Evolutionary conservation across 2,113 vertebrate species (phyloP).

Genomic region (Apaloderma vittatum): DNA sequence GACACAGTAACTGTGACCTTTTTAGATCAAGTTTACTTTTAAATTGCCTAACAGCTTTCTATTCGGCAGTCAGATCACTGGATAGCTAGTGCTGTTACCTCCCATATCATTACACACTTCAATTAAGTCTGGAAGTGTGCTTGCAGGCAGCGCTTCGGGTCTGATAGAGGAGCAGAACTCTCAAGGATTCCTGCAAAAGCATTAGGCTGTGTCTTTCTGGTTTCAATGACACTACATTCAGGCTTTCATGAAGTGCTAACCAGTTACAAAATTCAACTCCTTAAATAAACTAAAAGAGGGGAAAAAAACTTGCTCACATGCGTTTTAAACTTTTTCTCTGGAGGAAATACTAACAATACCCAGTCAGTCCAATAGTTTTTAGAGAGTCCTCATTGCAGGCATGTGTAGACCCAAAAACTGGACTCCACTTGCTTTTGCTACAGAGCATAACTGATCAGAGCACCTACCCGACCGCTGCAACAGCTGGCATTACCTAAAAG

Average conservation of each 20-base stretch:
- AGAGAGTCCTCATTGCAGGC: neutral
- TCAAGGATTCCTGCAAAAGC: neutral
- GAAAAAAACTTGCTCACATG: neutral
- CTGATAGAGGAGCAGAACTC: neutral
- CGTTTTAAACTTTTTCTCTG: neutral
- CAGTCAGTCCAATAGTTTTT: neutral
- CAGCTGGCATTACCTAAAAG: neutral
- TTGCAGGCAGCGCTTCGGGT: neutral
- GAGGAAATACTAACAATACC: neutral
- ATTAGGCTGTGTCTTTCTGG: neutral
- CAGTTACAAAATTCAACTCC: neutral
- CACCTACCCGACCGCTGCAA: neutral
- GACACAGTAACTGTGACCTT: neutral
- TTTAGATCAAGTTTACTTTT: neutral
- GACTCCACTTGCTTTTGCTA: neutral
- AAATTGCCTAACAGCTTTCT: neutral
- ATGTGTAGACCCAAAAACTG: neutral
- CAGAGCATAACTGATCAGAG: neutral
- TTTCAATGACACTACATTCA: rapidly evolving
- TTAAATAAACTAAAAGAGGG: neutral
- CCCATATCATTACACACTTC: neutral
- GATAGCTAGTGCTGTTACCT: neutral
- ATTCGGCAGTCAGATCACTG: neutral
- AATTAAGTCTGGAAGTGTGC: neutral
- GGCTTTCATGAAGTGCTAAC: neutral